A percentile compares a stretch with the other conserved stretches of the same genome.
phyloP scores from a whole-genome alignment of 2,888 invertebrate species.

The Altica lythri region DNA sequence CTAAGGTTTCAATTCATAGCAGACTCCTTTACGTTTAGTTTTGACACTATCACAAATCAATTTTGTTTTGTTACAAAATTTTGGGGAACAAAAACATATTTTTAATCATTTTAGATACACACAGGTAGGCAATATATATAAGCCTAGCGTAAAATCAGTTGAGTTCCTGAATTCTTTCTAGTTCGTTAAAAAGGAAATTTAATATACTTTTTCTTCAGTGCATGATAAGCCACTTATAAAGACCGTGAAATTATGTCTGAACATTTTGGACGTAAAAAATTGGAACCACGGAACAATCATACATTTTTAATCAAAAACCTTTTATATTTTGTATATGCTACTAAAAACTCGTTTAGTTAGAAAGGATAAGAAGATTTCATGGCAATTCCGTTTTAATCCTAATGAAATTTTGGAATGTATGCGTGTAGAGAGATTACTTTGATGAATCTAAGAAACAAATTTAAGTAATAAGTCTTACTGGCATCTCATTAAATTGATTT shows the following conservation, averaged over 20 bases:
- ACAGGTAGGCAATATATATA: background rate
- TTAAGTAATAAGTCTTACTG: conserved; percentile 1
- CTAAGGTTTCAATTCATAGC: too few species aligned
- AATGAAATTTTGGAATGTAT: conserved; percentile 16
- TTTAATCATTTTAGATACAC: background rate
- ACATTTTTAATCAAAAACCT: conserved; percentile 17
- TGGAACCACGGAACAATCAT: background rate
- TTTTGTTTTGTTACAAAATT: too few species aligned
- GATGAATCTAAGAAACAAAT: conserved; percentile 5
- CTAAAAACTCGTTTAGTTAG: conserved; percentile 20
- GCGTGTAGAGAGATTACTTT: conserved; percentile 1
- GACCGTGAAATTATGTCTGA: conserved; percentile 21
- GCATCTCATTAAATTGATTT: conserved; percentile 11
- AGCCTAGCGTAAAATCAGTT: conserved; percentile 16
- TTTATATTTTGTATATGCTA: conserved; percentile 4
- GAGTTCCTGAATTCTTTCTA: too few species aligned
- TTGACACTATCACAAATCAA: too few species aligned
- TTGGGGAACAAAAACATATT: conserved; percentile 2
- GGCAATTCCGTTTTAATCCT: conserved; percentile 17
- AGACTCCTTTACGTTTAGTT: too few species aligned
- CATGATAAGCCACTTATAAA: conserved; percentile 23
- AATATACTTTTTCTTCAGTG: conserved; percentile 18
- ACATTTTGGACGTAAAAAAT: conserved; percentile 16
- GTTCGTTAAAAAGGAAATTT: conserved; percentile 18
- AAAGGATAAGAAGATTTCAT: conserved; percentile 20